These are phyloP conservation scores for Macrochelys suwanniensis DNA, from an alignment of 2,797 vertebrate species.

Conservation along the genomic window DNA sequence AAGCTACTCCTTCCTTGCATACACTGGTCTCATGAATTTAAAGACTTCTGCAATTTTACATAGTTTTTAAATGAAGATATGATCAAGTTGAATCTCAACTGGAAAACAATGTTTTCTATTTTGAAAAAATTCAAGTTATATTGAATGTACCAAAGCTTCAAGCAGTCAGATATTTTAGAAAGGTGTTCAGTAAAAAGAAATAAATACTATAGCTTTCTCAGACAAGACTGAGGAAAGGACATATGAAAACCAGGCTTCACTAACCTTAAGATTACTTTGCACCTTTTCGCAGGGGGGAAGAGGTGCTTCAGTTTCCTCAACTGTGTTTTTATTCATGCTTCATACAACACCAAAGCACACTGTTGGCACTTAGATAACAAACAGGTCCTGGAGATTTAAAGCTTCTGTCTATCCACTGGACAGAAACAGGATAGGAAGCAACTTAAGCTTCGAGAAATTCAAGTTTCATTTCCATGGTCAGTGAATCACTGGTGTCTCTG, in stretches of 20 bases:
- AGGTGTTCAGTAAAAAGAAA: neutral
- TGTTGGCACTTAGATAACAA: too few relatives aligned
- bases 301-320: neutral
- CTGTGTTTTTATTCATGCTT: neutral
- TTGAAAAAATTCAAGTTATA: neutral
- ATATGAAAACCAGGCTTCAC: neutral
- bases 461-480: neutral
- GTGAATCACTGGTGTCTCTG: neutral
- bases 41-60: constrained; percentile 35
- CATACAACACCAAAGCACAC: neutral
- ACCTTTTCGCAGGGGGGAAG: neutral
- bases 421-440: neutral
- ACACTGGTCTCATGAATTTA: constrained; percentile 11
- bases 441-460: neutral
- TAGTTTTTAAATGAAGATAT: neutral
- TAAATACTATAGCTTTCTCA: neutral
- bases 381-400: neutral
- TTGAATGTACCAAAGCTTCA: neutral
- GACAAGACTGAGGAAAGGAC: neutral
- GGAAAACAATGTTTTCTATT: neutral
- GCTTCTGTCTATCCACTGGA: too few relatives aligned
- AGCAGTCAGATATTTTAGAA: neutral
- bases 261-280: neutral
- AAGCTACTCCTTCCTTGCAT: constrained; percentile 16
- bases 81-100: constrained; percentile 12